phyloP scores from a whole-genome alignment of 1,140 invertebrate genomes.

The Drosophila mojavensis region DNA sequence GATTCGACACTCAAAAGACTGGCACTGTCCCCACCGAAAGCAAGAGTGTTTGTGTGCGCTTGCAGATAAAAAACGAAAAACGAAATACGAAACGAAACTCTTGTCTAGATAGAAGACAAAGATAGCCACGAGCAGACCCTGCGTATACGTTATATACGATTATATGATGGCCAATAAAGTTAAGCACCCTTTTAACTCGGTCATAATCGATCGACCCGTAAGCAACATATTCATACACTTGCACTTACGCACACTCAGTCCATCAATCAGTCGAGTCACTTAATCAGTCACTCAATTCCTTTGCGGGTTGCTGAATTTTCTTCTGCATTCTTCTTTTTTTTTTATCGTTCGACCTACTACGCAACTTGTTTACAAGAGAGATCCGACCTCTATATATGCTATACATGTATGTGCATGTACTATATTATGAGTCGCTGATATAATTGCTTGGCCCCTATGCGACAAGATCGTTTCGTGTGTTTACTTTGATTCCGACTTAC shows the following conservation, averaged over 20 bases:
- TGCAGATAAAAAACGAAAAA: slow-evolving; percentile 46
- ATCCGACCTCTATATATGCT: slow-evolving; percentile 14
- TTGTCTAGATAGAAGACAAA: slow-evolving; percentile 65
- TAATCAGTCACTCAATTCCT: slow-evolving; percentile 13
- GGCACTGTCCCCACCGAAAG: slow-evolving; percentile 49
- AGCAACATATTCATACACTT: background rate
- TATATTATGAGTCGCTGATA: slow-evolving; percentile 23
- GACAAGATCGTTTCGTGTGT: slow-evolving; percentile 39
- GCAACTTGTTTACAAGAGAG: slow-evolving; percentile 50
- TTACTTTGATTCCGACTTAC: slow-evolving; percentile 53
- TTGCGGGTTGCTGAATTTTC: slow-evolving; percentile 4
- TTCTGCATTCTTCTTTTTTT: background rate
- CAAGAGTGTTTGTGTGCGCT: slow-evolving; percentile 55
- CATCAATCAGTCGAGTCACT: background rate
- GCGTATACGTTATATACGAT: slow-evolving; percentile 65
- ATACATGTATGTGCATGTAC: background rate
- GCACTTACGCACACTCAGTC: background rate
- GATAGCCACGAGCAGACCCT: slow-evolving; percentile 64
- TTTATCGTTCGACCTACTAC: slow-evolving; percentile 62
- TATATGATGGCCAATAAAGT: slow-evolving; percentile 55
- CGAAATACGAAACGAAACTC: slow-evolving; percentile 21
- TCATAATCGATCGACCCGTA: slow-evolving; percentile 41
- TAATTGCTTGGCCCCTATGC: slow-evolving; percentile 25
- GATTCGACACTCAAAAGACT: slow-evolving; percentile 37
- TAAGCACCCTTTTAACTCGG: slow-evolving; percentile 52